Percentiles rank a stretch among this genome's conserved stretches.
phyloP scores from a whole-genome alignment of 2,113 vertebrate species.

The Plestiodon gilberti region DNA sequence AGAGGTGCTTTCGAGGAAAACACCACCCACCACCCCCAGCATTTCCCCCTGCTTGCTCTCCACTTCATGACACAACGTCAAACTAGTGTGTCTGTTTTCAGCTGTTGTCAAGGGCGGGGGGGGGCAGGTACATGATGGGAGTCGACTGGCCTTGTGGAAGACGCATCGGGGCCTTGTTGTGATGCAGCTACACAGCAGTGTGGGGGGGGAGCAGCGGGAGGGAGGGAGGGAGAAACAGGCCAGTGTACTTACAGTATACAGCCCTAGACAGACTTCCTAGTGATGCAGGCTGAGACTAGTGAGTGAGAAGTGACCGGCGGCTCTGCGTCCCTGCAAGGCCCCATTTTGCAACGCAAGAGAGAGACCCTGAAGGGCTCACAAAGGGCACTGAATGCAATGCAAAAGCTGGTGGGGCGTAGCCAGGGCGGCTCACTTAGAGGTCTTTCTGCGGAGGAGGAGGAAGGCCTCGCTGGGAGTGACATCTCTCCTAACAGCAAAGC shows the following conservation, averaged over 20 bases:
- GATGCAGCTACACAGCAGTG: too few species aligned
- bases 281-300: background rate
- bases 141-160: background rate
- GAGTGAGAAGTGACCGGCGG: constrained; percentile 39
- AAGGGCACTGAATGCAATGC: constrained; percentile 29
- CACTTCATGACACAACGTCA: too few species aligned
- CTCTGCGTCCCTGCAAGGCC: constrained; percentile 18
- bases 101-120: background rate
- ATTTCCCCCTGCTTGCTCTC: background rate
- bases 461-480: background rate
- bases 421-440: background rate
- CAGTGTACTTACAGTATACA: background rate
- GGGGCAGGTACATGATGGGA: background rate
- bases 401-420: constrained; percentile 30
- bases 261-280: constrained; percentile 26
- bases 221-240: background rate
- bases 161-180: background rate
- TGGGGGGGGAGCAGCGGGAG: constrained; percentile 1
- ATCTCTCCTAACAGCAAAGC: background rate
- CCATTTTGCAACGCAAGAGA: constrained; percentile 42
- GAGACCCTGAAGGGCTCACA: background rate
- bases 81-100: too few species aligned
- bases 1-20: too few species aligned
- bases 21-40: background rate
- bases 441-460: background rate